Percentiles rank a stretch among this genome's conserved stretches.
Evolutionary conservation across 2,113 vertebrate species (phyloP).

Genomic region (Saguinus midas): DNA sequence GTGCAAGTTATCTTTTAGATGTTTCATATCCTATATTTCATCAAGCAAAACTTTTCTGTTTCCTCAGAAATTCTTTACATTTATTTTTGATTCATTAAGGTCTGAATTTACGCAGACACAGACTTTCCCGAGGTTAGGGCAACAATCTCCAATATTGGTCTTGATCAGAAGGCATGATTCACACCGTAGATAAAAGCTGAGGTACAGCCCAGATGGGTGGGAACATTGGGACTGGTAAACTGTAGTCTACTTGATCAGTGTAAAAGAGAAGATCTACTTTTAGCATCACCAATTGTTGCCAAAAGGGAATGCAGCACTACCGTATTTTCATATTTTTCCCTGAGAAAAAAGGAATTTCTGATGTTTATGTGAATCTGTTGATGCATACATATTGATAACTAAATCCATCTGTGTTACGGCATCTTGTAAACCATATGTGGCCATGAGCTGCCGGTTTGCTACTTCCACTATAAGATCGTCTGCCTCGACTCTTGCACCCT

Average conservation of each 20-base stretch:
- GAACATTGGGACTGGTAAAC: not conserved
- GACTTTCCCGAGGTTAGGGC: not conserved
- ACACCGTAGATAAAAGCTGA: not conserved
- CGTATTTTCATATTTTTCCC: not conserved
- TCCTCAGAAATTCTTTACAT: not conserved
- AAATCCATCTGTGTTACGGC: not conserved
- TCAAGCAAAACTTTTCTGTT: not conserved
- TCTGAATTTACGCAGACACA: not conserved
- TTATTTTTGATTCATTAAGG: slow-evolving; percentile 10
- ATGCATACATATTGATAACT: not conserved
- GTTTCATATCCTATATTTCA: not conserved
- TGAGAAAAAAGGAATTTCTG: not conserved
- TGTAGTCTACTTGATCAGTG: not conserved
- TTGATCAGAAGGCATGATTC: not conserved
- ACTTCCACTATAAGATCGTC: not conserved
- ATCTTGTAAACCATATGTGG: not conserved
- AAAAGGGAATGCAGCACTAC: not conserved
- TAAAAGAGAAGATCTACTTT: not conserved
- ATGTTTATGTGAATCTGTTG: not conserved
- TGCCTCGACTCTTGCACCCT: not conserved
- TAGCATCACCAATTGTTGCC: not conserved
- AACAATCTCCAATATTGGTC: not conserved
- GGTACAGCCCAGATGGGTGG: not conserved
- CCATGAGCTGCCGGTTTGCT: not conserved
- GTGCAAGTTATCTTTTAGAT: slow-evolving; percentile 16